Evolutionary conservation across 2,797 vertebrate genomes (phyloP), one percentile per base, ranked within the genome.

Genomic region (Pangasius mekongensis): DNA sequence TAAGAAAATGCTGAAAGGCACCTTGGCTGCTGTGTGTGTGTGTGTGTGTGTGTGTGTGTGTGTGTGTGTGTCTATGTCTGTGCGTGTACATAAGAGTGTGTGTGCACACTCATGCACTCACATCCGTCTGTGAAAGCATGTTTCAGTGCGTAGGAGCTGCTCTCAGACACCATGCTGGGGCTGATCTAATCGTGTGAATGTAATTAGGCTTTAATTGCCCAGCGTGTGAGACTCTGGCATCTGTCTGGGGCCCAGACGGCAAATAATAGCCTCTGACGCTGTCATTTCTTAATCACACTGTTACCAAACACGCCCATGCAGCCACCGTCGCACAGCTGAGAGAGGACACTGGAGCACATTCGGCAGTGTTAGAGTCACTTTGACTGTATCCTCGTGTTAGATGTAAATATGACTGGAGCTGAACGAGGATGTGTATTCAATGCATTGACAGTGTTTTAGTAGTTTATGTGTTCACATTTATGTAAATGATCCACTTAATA

Each of bases 191-290:
- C 88, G 89, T 91, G 92, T 87, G 91, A 91, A 92, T 92, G 88
- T 92, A 92, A 92, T 92, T 90, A 90, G 88, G 85, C 84, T 92
- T 92, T 92, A 92, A 92, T 92, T 91, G 89, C 90, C 77, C 90
- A 89, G 89, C 73, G 81, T 91, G 89, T 89, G 88, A 87, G 84
- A 86, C 87, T 85, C 88, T 89, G 91, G 91, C 92, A 92, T 92
- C 91, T 90, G 91, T 92, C 91, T 90, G 88, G 80, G 90, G 84
- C 88, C 60, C 88, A 89, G 92, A 92, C 87, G 66, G 86, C 91
- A 89, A 92, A 92, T 92, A 92, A 92, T 90, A 91, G 88, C 89
- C 85, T 90, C 87, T 88, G 92, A 92, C 74, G 91, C 89, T 89
- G 92, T 91, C 91, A 90, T 91, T 90, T 90, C 85, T 88, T 91